phyloP scores from a whole-genome alignment of 2,113 vertebrate genomes.

The Ibidorhyncha struthersii region DNA sequence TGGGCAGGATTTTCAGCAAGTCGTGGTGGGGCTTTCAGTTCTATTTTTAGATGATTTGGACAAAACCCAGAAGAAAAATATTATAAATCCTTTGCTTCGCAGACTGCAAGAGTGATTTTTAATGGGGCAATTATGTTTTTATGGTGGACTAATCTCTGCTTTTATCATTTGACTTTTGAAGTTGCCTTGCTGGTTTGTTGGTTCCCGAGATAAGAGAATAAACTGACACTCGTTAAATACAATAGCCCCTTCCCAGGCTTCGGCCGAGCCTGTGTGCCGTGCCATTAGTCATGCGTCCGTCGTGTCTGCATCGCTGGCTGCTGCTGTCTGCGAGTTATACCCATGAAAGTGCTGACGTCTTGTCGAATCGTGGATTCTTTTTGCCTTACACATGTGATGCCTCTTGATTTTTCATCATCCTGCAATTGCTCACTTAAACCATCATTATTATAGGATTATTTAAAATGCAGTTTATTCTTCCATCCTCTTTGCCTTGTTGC shows the following conservation, averaged over 20 bases:
- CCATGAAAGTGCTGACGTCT: neutral
- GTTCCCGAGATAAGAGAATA: neutral
- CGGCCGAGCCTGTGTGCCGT: accelerated
- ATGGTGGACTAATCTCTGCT: conserved; percentile 15
- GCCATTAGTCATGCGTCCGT: accelerated
- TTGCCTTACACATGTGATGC: neutral
- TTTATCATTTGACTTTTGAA: neutral
- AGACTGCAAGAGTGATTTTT: neutral
- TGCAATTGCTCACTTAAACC: neutral
- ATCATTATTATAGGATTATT: neutral
- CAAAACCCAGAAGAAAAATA: conserved; percentile 14
- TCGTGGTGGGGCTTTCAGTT: neutral
- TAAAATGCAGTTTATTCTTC: neutral
- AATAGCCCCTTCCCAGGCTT: neutral
- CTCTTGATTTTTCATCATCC: neutral
- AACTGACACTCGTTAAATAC: no score
- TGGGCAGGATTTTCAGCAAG: neutral
- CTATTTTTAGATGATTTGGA: conserved; percentile 34
- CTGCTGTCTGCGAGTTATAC: neutral
- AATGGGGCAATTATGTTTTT: conserved; percentile 38
- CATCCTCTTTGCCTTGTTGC: neutral
- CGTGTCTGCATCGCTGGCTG: accelerated
- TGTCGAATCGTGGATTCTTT: neutral
- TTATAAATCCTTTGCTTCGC: neutral
- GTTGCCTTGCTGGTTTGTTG: neutral